A percentile compares a stretch with the other conserved stretches of the same genome.
Evolutionary conservation across 2,888 invertebrate species (phyloP).

Genomic region (Aelia acuminata): DNA sequence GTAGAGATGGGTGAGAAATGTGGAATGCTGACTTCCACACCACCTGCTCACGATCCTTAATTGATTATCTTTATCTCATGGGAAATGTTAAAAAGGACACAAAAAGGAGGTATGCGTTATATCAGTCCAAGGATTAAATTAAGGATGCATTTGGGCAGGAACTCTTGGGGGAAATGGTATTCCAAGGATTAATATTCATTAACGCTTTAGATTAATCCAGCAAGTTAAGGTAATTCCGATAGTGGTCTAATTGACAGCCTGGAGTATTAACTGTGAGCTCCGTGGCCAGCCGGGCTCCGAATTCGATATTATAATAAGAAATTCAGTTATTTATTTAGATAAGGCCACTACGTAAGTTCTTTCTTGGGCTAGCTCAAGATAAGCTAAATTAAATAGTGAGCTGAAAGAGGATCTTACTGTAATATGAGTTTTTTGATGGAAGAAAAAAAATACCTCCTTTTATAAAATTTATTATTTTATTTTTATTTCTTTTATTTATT

Average conservation of each 20-base stretch:
- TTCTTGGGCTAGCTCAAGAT: background rate
- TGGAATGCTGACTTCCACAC: constrained; percentile 6
- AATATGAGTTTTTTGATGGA: background rate
- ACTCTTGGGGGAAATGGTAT: background rate
- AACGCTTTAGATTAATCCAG: constrained; percentile 13
- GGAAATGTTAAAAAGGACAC: constrained; percentile 2
- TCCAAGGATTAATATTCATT: constrained; percentile 42
- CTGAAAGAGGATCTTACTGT: background rate
- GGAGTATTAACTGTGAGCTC: background rate
- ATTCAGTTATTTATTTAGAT: constrained; percentile 21
- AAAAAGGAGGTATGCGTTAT: constrained; percentile 18
- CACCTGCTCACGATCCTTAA: background rate
- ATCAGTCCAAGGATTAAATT: constrained; percentile 5
- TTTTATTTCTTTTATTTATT: too few species aligned
- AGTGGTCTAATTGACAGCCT: background rate
- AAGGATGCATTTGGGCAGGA: constrained; percentile 16
- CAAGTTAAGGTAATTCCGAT: constrained; percentile 23
- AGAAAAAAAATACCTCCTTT: too few species aligned
- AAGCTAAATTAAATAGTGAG: background rate
- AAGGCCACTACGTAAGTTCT: background rate
- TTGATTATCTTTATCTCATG: background rate
- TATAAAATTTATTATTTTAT: too few species aligned
- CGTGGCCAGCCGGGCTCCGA: background rate
- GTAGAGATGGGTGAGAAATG: background rate
- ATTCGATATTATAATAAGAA: constrained; percentile 21